Evolutionary conservation across 2,888 invertebrate species (phyloP), one percentile per base, ranked within the genome.

Genomic region (Trissoscelio sp.): DNA sequence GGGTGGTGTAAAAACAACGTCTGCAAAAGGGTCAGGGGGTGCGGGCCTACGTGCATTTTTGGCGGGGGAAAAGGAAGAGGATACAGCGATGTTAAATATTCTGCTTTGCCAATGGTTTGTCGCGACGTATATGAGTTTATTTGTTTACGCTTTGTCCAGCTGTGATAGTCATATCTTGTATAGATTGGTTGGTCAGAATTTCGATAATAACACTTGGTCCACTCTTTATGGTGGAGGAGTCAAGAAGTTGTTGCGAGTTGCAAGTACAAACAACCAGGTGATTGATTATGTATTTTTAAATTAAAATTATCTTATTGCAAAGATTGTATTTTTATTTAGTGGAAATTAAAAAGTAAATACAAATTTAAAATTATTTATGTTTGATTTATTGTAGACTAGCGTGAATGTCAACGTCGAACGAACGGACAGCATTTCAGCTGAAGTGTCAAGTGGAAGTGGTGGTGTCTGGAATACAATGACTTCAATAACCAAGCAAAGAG

Each of bases 11-110:
- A 98, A 0, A n/a, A 97, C 97, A 0, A 92, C 95, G 4, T 97
- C 97, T 0, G 94, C 96, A 58, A 97, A 97, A 92, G 97, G 98
- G 98, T 98, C 98, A 34, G 98, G 99, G 9, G 99, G 99, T 0
- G 97, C 98, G 0, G 97, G 97, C 74, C 93, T 99, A 42, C 94
- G 98, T 22, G 97, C 98, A 0, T 92, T 99, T 44, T 92, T 99
- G 4, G 96, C 97, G 0, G 93, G 98, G 18, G 99, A 99, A 86
- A 97, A 98, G 84, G 99, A 99, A 88, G 97, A 98, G 88, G 96
- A 96, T 85, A 96, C 97, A 1, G 99, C 99, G 0, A 95, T 97
- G 81, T 93, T 99, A 57, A 96, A 97, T 85, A 96, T 99, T 20
- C 92, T 99, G 7, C 93, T 99, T 16, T 96, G 97, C 69, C 99